Evolutionary conservation across 2,113 vertebrate genomes (phyloP), one percentile per base, ranked within the genome.

Genomic region (Eulemur macaco): DNA sequence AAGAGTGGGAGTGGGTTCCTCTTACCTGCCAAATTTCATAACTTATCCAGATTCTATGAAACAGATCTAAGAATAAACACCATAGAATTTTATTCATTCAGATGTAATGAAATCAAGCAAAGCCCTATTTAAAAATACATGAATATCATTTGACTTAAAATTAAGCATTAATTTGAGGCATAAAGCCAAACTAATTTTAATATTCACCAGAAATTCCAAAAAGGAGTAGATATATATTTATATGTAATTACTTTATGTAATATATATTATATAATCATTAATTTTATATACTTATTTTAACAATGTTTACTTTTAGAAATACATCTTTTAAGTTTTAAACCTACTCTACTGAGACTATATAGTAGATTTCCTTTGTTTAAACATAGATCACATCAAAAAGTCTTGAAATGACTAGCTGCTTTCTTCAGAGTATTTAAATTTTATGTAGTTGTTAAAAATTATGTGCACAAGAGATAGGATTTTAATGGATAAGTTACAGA

Each of bases 371-470:
- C 74, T 81, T 83, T 58, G 37, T 89, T 73, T 76, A 73, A 86
- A 52, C 23, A 87, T 34, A 89, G 17, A 64, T 89, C 17, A 81
- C 64, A 84, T 78, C 17, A 68, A 76, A 90, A 89, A 63, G 15
- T 89, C 85, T 95, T 11, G 50, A 74, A 95, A 89, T 89, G 45
- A 87, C 14, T 76, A 74, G 60, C 18, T 64, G 34, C n/a, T 31
- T 89, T 93, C 74, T 93, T 92, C 83, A 84, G 14, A 56, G 3
- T 91, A 45, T 80, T 95, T 69, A 83, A 85, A 66, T 92, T 84
- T 86, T 97, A 95, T 91, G 15, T 42, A 94, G 89, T 77, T 96
- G 37, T 95, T 94, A 92, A 88, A 97, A 97, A 97, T 87, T 73
- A 85, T 56, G 29, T 74, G 50, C 29, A 27, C 21, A 66, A n/a